Conservation (phyloP, 2,888 invertebrate genomes). For the Erebia ligea region DNA sequence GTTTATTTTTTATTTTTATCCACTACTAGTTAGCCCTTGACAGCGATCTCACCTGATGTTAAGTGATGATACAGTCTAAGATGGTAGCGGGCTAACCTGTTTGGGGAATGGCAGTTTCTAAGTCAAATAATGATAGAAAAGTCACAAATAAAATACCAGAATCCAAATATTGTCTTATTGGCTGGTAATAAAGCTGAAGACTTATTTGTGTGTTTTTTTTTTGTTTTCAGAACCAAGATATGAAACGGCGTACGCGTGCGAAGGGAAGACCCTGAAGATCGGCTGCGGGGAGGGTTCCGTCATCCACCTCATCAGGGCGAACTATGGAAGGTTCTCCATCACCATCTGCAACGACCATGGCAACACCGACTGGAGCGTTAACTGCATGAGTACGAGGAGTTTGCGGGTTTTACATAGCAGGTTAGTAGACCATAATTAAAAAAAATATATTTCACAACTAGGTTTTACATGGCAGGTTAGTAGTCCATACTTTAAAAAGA, state of each 20-base stretch:
- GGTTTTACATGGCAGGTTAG: too few species aligned
- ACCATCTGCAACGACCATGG: slow-evolving; percentile 98
- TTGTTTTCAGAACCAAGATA: slow-evolving; percentile 89
- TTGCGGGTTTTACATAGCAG: slow-evolving; percentile 87
- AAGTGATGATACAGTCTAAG: too few species aligned
- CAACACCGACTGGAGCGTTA: slow-evolving; percentile 98
- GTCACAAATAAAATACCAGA: too few species aligned
- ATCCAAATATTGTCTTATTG: too few species aligned
- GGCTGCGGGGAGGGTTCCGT: slow-evolving; percentile 94
- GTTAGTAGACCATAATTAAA: neutral
- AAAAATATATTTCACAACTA: too few species aligned
- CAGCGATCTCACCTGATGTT: too few species aligned
- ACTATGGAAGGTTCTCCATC: slow-evolving; percentile 97
- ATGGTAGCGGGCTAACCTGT: too few species aligned
- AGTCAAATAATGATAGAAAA: too few species aligned
- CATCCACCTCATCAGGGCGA: slow-evolving; percentile 95
- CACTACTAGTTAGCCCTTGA: too few species aligned
- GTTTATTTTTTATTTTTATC: too few species aligned
- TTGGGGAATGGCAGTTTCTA: too few species aligned
- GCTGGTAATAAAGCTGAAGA: neutral
- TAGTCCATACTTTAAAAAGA: too few species aligned
- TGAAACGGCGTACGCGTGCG: slow-evolving; percentile 96
- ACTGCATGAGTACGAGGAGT: slow-evolving; percentile 96
- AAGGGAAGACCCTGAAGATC: slow-evolving; percentile 94
- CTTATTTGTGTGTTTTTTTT: slow-evolving; percentile 44